Evolutionary conservation across 1,140 invertebrate genomes (phyloP).

Genomic region (Anastrepha obliqua): DNA sequence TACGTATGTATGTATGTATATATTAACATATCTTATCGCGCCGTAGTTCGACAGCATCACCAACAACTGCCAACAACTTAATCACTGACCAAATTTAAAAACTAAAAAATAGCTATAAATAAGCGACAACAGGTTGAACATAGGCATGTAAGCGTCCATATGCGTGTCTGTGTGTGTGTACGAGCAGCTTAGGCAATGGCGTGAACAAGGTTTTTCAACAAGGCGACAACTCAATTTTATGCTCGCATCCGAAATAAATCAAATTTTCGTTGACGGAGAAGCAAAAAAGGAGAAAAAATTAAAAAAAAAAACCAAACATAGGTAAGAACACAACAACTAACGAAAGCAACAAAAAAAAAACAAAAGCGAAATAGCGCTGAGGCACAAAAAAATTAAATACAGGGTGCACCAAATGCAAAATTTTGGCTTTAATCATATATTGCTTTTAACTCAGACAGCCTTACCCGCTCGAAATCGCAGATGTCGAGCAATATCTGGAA

Average conservation of each 20-base stretch:
- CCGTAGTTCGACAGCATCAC: not conserved
- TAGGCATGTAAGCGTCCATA: not conserved
- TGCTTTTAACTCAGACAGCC: too few relatives aligned
- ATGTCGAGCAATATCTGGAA: too few relatives aligned
- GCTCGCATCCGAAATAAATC: constrained; percentile 33
- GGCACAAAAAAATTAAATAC: too few relatives aligned
- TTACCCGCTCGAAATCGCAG: too few relatives aligned
- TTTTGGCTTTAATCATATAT: too few relatives aligned
- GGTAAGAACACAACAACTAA: too few relatives aligned
- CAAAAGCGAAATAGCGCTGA: too few relatives aligned
- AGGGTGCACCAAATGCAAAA: too few relatives aligned
- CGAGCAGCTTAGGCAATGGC: not conserved
- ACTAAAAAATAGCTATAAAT: constrained; percentile 10
- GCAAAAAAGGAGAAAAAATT: not conserved
- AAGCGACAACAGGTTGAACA: not conserved
- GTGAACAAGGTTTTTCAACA: constrained; percentile 12
- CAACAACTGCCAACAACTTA: constrained; percentile 36
- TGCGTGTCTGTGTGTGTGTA: not conserved
- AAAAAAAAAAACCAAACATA: not conserved
- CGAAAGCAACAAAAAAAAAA: too few relatives aligned
- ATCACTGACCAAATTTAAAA: constrained; percentile 26
- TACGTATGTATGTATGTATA: not conserved
- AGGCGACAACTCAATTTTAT: constrained; percentile 43
- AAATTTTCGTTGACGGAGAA: not conserved
- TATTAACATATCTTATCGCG: constrained; percentile 29